A percentile compares a stretch with the other conserved stretches of the same genome.
phyloP scores from a whole-genome alignment of 2,797 vertebrate genomes.

The Siniperca scherzeri region DNA sequence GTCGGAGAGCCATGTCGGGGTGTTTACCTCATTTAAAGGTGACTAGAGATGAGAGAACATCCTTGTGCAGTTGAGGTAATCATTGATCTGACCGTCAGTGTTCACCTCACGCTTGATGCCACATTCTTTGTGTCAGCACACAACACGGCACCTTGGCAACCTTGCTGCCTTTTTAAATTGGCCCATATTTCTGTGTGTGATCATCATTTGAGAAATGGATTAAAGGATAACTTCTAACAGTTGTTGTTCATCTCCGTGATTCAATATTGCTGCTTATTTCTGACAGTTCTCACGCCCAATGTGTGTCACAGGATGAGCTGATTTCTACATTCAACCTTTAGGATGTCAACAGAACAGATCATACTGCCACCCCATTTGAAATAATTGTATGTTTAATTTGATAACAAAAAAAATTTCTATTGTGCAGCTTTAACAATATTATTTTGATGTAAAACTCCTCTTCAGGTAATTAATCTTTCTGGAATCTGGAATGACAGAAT shows the following conservation, averaged over 20 bases:
- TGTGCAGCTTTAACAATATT: not conserved
- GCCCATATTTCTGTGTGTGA: not conserved
- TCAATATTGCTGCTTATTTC: not conserved
- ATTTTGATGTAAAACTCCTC: not conserved
- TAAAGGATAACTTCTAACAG: not conserved
- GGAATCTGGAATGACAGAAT: not conserved
- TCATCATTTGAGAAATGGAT: not conserved
- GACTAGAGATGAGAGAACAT: not conserved
- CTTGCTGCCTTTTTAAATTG: not conserved
- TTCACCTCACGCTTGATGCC: constrained; percentile 7
- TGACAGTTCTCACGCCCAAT: not conserved
- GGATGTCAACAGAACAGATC: not conserved
- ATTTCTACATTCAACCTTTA: not conserved
- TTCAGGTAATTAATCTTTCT: no score
- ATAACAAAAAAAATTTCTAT: no score
- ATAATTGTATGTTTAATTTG: not conserved
- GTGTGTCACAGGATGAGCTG: not conserved
- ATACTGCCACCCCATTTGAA: not conserved
- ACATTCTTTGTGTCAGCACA: constrained; percentile 5
- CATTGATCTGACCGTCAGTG: constrained; percentile 18
- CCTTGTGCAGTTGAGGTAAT: not conserved
- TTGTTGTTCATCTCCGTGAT: constrained; percentile 20
- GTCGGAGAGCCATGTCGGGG: not conserved
- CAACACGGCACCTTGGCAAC: not conserved
- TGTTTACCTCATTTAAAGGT: constrained; percentile 6